Evolutionary conservation across 2,797 vertebrate species (phyloP).

Genomic region (Anguilla anguilla): DNA sequence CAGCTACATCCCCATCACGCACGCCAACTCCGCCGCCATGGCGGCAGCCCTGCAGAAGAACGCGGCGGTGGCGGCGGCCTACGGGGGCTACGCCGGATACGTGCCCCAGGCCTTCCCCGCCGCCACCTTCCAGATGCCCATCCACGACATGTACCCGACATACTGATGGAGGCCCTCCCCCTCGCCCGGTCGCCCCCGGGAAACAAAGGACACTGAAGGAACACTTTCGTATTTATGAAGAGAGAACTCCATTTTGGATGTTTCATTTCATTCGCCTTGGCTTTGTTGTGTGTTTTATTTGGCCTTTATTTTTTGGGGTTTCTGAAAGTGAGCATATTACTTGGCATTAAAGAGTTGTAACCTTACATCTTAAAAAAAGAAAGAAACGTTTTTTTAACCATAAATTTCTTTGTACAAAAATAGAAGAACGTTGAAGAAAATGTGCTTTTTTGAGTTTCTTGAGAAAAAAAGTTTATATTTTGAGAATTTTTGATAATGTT

Average conservation of each 20-base stretch:
- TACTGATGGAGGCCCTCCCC: slow-evolving; percentile 84
- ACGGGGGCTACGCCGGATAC: slow-evolving; percentile 86
- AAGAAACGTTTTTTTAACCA: too few species aligned
- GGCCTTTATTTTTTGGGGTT: slow-evolving; percentile 41
- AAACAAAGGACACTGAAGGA: slow-evolving; percentile 77
- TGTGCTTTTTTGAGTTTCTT: slow-evolving; percentile 40
- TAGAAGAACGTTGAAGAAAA: slow-evolving; percentile 44
- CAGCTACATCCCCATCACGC: slow-evolving; percentile 88
- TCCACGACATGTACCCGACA: slow-evolving; percentile 94
- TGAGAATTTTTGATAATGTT: slow-evolving; percentile 40
- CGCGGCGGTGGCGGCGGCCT: slow-evolving; percentile 73
- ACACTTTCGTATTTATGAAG: slow-evolving; percentile 90
- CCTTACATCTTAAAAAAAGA: slow-evolving; percentile 49
- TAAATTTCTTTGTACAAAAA: slow-evolving; percentile 56
- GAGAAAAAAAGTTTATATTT: slow-evolving; percentile 28
- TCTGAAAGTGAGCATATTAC: slow-evolving; percentile 32
- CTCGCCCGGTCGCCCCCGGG: slow-evolving; percentile 56
- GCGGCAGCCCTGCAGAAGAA: slow-evolving; percentile 98
- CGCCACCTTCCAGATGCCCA: slow-evolving; percentile 87
- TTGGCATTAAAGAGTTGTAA: slow-evolving; percentile 41
- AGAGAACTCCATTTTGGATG: slow-evolving; percentile 66
- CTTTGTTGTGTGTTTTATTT: slow-evolving; percentile 42
- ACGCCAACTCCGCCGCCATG: slow-evolving; percentile 81
- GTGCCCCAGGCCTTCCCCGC: slow-evolving; percentile 89
- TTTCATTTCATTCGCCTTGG: slow-evolving; percentile 63